phyloP scores from a whole-genome alignment of 2,113 vertebrate genomes.

The Acanthochromis polyacanthus region DNA sequence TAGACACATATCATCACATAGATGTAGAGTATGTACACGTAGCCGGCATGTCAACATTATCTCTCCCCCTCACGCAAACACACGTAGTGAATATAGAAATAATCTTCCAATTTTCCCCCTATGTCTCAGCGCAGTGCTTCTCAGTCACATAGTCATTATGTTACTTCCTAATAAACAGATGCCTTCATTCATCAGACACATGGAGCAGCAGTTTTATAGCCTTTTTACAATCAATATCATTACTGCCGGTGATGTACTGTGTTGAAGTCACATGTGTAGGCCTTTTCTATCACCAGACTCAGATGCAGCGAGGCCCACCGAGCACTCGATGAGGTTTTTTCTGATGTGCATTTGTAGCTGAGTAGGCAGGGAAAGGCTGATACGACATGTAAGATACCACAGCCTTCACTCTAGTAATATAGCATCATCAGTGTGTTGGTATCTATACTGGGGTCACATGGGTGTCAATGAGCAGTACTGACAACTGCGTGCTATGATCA shows the following conservation, averaged over 20 bases:
- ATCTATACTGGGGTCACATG: slow-evolving; percentile 1
- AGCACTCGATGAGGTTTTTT: neutral
- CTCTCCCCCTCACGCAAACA: slow-evolving; percentile 45
- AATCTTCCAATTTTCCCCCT: slow-evolving; percentile 47
- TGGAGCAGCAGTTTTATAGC: slow-evolving; percentile 57
- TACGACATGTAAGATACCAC: neutral
- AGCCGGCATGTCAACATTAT: slow-evolving; percentile 62
- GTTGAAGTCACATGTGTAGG: slow-evolving; percentile 28
- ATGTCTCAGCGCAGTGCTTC: slow-evolving; percentile 30
- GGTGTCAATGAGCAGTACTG: slow-evolving; percentile 1
- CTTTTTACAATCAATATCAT: slow-evolving; percentile 61
- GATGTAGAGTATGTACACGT: slow-evolving; percentile 65
- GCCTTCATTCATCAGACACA: slow-evolving; percentile 75
- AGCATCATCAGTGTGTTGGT: slow-evolving; percentile 1
- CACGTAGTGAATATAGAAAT: slow-evolving; percentile 56
- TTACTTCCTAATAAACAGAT: slow-evolving; percentile 74
- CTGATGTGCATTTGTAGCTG: neutral
- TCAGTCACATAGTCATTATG: slow-evolving; percentile 56
- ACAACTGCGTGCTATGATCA: slow-evolving; percentile 4
- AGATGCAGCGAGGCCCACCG: neutral
- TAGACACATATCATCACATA: slow-evolving; percentile 56
- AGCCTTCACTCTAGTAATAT: slow-evolving; percentile 8
- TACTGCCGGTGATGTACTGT: slow-evolving; percentile 47
- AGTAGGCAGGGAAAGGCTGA: neutral
- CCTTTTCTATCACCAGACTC: slow-evolving; percentile 16